These are phyloP conservation scores for Eufriesea mexicana DNA, from an alignment of 1,140 invertebrate species.

Conservation along the genomic window DNA sequence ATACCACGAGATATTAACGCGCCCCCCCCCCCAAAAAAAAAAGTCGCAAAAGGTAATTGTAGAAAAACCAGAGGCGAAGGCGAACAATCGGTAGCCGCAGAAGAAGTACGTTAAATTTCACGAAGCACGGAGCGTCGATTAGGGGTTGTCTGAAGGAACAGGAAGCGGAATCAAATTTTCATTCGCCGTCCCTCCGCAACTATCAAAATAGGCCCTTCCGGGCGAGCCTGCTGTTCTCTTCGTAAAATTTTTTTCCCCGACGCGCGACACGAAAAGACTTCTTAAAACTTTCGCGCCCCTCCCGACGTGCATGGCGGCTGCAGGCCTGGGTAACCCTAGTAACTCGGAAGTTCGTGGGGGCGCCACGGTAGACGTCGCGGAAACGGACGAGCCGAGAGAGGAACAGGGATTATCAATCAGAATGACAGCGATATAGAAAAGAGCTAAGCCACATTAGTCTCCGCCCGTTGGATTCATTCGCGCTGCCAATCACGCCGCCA, in stretches of 20 bases:
- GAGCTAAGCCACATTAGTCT: slow-evolving; percentile 68
- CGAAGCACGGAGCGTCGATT: slow-evolving; percentile 16
- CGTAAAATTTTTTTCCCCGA: slow-evolving; percentile 16
- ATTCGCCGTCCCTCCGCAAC: background rate
- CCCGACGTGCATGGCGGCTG: background rate
- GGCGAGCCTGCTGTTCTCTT: background rate
- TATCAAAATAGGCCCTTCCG: slow-evolving; percentile 34
- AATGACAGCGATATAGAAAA: slow-evolving; percentile 62
- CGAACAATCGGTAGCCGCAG: background rate
- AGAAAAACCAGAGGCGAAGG: too few species aligned
- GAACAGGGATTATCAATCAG: slow-evolving; percentile 72
- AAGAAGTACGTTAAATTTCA: background rate
- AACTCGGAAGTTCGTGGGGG: slow-evolving; percentile 8
- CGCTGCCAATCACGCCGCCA: slow-evolving; percentile 69
- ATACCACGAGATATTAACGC: too few species aligned
- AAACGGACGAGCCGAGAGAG: background rate
- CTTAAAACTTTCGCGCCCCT: slow-evolving; percentile 33
- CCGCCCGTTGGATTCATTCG: slow-evolving; percentile 64
- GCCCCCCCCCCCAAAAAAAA: too few species aligned
- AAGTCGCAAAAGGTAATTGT: too few species aligned
- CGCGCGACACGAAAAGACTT: slow-evolving; percentile 45
- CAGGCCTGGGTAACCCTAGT: background rate
- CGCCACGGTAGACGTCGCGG: background rate
- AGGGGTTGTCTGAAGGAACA: background rate
- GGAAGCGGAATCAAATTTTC: slow-evolving; percentile 28